Percentiles rank a stretch among this genome's conserved stretches.
These are phyloP conservation scores for Macrocentrus cingulum DNA, from an alignment of 1,140 invertebrate species.

Conservation along the genomic window DNA sequence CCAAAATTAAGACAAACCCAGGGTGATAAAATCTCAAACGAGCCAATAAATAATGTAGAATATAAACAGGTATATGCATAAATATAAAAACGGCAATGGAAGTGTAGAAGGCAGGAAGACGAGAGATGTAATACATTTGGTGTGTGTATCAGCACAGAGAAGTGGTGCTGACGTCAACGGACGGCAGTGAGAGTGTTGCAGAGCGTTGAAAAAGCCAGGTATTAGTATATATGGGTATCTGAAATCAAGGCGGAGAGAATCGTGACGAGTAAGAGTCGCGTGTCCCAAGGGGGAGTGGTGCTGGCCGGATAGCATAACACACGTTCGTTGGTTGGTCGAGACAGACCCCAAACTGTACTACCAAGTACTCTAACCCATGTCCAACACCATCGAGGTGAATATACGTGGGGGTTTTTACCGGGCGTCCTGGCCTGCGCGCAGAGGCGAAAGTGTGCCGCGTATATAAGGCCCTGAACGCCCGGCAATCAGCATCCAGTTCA, in stretches of 20 bases:
- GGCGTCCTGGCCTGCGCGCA: conserved; percentile 39
- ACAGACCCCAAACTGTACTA: too few relatives aligned
- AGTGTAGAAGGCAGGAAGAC: too few relatives aligned
- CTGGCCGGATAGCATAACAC: background rate
- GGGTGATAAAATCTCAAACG: too few relatives aligned
- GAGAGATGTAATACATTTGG: too few relatives aligned
- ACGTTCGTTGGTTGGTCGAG: conserved; percentile 23
- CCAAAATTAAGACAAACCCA: too few relatives aligned
- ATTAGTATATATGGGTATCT: conserved; percentile 25
- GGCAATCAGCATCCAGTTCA: conserved; percentile 71
- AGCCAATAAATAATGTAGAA: too few relatives aligned
- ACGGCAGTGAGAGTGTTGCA: background rate
- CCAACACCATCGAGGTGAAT: conserved; percentile 16
- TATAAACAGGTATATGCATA: too few relatives aligned
- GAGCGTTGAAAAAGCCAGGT: too few relatives aligned
- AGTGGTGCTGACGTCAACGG: too few relatives aligned
- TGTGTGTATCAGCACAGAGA: too few relatives aligned
- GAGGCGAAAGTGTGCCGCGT: conserved; percentile 61
- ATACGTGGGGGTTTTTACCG: conserved; percentile 45
- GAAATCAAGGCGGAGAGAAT: conserved; percentile 38
- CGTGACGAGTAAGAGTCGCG: conserved; percentile 37
- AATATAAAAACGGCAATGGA: too few relatives aligned
- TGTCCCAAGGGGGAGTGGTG: conserved; percentile 54
- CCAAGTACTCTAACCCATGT: too few relatives aligned
- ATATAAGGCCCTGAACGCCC: conserved; percentile 64